Evolutionary conservation across 1,140 invertebrate genomes (phyloP), one percentile per base, ranked within the genome.

Genomic region (Subanguina moxae): DNA sequence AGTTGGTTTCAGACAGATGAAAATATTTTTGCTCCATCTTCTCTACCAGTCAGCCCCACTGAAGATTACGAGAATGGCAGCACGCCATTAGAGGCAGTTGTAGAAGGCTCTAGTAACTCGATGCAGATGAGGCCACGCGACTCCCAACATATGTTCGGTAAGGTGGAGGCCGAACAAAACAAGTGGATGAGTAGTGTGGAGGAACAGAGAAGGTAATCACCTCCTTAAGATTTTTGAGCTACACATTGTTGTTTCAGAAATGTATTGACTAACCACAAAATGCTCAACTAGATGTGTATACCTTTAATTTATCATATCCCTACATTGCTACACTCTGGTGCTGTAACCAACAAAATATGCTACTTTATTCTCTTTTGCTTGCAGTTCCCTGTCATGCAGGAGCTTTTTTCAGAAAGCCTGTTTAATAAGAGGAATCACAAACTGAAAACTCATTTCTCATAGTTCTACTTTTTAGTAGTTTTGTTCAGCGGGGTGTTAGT

Each of bases 201-300:
- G 71, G 94, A 97, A 82, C 95, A 98, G 83, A 86, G 95, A 63
- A 88, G 90, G 75, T 38, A 38, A 11, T 38, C 11, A 11, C n/a
- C n/a, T 38, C 3, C 32, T 5, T 3, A 38, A 38, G 3, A 38
- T 38, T 5, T 38, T 38, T 38, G 32, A 5, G 11, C 3, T 5
- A 38, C 11, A 11, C 3, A 38, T 38, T 38, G 32, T 3, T 5
- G 11, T 11, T 38, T 38, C 32, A 38, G 48, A 15, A 94, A 96
- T 84, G 97, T 98, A 82, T 97, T 97, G 82, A 92, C 96, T 83
- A 87, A 91, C 67, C 93, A 97, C 84, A 94, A 92, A 9, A 96
- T 98, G 91, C 87, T 97, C 25, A 98, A 97, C 86, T 97, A 57
- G 11, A 38, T 38, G 32, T 38, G 32, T 38, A 3, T 38, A 38